Evolutionary conservation across 2,113 vertebrate genomes (phyloP).

Genomic region (Sceloporus undulatus): DNA sequence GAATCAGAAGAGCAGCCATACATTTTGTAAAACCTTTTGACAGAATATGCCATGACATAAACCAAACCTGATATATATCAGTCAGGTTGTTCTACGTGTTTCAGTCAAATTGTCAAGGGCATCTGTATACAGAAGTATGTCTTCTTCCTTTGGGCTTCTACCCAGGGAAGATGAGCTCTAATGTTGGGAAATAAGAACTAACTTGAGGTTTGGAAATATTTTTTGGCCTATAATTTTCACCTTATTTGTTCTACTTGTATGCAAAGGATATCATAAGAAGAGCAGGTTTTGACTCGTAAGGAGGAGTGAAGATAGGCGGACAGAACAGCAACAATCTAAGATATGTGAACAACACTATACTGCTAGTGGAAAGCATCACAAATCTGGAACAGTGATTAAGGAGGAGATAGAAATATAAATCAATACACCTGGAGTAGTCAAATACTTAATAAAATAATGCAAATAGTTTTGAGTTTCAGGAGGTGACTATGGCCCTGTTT

Average conservation of each 20-base stretch:
- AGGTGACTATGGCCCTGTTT: neutral
- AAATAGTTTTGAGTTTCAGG: neutral
- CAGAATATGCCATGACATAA: neutral
- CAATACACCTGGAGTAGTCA: neutral
- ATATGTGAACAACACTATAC: too few relatives aligned
- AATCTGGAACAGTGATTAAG: too few relatives aligned
- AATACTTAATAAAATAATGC: neutral
- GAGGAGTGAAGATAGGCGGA: too few relatives aligned
- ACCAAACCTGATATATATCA: neutral
- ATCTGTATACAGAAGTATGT: neutral
- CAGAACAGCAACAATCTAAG: too few relatives aligned
- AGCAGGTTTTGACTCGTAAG: too few relatives aligned
- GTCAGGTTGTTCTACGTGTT: neutral
- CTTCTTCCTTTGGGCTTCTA: neutral
- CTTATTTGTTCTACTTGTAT: too few relatives aligned
- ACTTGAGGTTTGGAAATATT: neutral
- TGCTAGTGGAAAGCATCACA: too few relatives aligned
- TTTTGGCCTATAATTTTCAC: too few relatives aligned
- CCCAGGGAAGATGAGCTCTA: neutral
- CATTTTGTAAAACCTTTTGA: neutral
- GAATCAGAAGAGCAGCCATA: fast-evolving
- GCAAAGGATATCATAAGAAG: too few relatives aligned
- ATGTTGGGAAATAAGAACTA: neutral
- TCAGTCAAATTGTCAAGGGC: neutral
- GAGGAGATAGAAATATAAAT: neutral